Percentiles rank a stretch among this genome's conserved stretches.
These are phyloP conservation scores for Corythoichthys haematopterus DNA, from an alignment of 2,113 vertebrate genomes.

Conservation along the genomic window DNA sequence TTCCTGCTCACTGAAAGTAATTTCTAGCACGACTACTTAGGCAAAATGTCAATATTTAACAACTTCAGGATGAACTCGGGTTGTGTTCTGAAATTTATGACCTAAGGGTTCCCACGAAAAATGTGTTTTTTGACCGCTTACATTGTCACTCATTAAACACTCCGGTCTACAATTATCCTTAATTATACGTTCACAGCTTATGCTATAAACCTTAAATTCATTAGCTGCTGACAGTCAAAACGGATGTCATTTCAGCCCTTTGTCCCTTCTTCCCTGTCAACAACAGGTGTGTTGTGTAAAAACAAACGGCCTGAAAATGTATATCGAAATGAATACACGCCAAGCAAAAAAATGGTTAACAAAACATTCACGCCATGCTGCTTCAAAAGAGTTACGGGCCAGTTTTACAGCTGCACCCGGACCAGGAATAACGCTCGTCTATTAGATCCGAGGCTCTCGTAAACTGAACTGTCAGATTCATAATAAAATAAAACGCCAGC, in stretches of 20 bases:
- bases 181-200: constrained; percentile 27
- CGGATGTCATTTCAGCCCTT: constrained; percentile 4
- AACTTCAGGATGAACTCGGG: no score
- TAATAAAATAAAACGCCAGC: constrained; percentile 39
- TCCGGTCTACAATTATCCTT: constrained; percentile 26
- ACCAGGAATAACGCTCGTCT: constrained; percentile 20
- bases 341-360: constrained; percentile 1
- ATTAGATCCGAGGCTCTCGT: constrained; percentile 37
- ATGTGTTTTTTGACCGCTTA: no score
- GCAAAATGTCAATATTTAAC: no score
- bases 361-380: constrained; percentile 4
- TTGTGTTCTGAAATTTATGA: no score
- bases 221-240: not conserved
- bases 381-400: constrained; percentile 23
- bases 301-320: not conserved
- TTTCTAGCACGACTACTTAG: no score
- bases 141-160: no score
- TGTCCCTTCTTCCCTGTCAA: not conserved
- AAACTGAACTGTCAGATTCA: constrained; percentile 36
- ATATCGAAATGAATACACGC: not conserved
- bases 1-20: no score
- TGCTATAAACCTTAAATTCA: not conserved
- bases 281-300: not conserved
- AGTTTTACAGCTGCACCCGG: constrained; percentile 36
- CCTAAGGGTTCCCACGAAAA: no score